These are phyloP conservation scores for Kryptolebias marmoratus DNA, from an alignment of 2,113 vertebrate genomes.

Conservation along the genomic window DNA sequence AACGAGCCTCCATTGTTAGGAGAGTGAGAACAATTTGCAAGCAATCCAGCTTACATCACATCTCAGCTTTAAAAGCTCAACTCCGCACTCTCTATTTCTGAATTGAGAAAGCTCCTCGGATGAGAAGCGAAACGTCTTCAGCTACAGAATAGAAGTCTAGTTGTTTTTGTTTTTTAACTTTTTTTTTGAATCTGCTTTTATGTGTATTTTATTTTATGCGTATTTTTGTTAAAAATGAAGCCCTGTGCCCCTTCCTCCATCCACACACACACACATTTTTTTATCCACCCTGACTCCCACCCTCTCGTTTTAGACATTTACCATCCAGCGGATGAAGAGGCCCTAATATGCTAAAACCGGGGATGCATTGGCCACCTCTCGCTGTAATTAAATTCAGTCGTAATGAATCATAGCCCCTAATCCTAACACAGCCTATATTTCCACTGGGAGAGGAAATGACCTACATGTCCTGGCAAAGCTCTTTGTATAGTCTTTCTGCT, in stretches of 20 bases:
- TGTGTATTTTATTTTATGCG: not conserved
- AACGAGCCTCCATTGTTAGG: too few relatives aligned
- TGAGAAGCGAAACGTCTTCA: too few relatives aligned
- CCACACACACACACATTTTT: conserved; percentile 3
- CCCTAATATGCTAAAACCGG: conserved; percentile 68
- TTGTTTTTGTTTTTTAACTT: too few relatives aligned
- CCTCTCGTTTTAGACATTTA: conserved; percentile 37
- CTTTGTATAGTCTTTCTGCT: conserved; percentile 44
- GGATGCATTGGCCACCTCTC: conserved; percentile 65
- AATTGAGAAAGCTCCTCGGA: too few relatives aligned
- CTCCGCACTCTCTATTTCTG: too few relatives aligned
- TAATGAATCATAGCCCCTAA: conserved; percentile 76
- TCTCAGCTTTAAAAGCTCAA: too few relatives aligned
- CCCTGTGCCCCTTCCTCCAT: conserved; percentile 11
- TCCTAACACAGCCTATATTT: conserved; percentile 73
- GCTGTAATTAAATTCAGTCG: conserved; percentile 75
- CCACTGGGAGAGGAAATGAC: conserved; percentile 72
- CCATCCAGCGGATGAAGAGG: conserved; percentile 53
- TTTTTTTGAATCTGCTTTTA: conserved; percentile 29
- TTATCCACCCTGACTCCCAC: conserved; percentile 17
- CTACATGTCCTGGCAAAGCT: conserved; percentile 69
- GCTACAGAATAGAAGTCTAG: too few relatives aligned
- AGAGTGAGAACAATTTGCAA: too few relatives aligned
- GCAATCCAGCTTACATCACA: too few relatives aligned
- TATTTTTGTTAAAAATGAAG: conserved; percentile 36